Percentiles rank a stretch among this genome's conserved stretches.
Evolutionary conservation across 2,888 invertebrate genomes (phyloP).

Genomic region (Myopa testacea): DNA sequence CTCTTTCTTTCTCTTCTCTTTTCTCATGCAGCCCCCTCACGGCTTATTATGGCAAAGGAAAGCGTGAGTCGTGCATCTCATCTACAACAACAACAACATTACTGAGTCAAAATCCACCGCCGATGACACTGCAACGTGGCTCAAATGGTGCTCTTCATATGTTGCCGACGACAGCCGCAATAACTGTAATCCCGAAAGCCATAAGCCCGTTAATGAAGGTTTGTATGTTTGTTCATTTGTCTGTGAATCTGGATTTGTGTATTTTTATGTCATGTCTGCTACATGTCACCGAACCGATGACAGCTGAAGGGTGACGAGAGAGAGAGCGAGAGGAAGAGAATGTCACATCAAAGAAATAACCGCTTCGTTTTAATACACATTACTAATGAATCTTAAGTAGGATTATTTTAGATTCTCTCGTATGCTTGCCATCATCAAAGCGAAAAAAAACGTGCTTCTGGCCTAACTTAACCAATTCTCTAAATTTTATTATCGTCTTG

Average conservation of each 20-base stretch:
- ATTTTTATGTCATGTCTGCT: slow-evolving; percentile 7
- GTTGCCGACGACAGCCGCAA: slow-evolving; percentile 55
- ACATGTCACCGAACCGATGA: no score
- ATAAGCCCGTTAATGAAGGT: slow-evolving; percentile 69
- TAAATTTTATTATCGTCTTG: no score
- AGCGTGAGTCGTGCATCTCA: slow-evolving; percentile 79
- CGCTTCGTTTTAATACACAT: no score
- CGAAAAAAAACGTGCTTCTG: no score
- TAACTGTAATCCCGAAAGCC: slow-evolving; percentile 60
- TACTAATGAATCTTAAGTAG: no score
- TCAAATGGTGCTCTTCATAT: slow-evolving; percentile 66
- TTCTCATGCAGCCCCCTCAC: slow-evolving; percentile 75
- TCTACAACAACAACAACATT: slow-evolving; percentile 84
- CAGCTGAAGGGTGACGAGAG: no score
- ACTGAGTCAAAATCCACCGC: slow-evolving; percentile 69
- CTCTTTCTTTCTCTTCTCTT: no score
- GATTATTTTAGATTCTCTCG: no score
- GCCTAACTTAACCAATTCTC: no score
- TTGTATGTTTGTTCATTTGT: slow-evolving; percentile 38
- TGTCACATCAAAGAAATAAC: background rate
- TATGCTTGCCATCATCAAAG: no score
- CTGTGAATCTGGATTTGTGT: slow-evolving; percentile 23
- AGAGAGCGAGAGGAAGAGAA: background rate
- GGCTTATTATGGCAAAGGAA: slow-evolving; percentile 74
- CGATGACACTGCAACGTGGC: slow-evolving; percentile 62